These are phyloP conservation scores for Drosophila ustulata DNA, from an alignment of 2,888 invertebrate genomes.

Conservation along the genomic window DNA sequence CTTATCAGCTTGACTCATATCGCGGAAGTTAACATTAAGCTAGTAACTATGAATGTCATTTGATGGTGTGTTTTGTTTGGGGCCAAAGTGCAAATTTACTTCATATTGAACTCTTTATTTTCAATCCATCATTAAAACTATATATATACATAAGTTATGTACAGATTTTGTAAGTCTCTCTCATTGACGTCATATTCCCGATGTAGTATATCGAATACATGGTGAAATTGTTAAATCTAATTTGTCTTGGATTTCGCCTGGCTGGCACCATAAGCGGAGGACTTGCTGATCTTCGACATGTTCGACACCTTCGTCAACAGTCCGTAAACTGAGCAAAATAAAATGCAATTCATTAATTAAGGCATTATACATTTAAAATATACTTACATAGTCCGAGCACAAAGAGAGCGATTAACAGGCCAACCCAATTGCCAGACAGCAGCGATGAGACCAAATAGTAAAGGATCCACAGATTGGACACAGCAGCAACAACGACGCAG, in stretches of 20 bases:
- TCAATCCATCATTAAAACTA: conserved; percentile 22
- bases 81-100: conserved; percentile 34
- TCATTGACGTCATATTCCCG: not conserved
- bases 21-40: conserved; percentile 13
- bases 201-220: conserved; percentile 2
- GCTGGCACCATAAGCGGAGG: conserved; percentile 49
- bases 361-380: too few relatives aligned
- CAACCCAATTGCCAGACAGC: conserved; percentile 54
- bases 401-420: conserved; percentile 26
- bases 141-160: conserved; percentile 12
- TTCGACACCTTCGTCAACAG: conserved; percentile 47
- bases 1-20: conserved; percentile 46
- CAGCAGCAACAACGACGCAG: conserved; percentile 88
- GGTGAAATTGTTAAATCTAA: conserved; percentile 12
- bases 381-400: conserved; percentile 47
- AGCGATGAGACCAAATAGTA: conserved; percentile 49
- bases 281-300: conserved; percentile 61
- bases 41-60: conserved; percentile 4
- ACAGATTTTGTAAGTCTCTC: conserved; percentile 3
- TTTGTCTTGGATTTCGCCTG: conserved; percentile 33
- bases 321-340: conserved; percentile 42
- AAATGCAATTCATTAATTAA: not conserved
- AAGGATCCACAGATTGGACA: conserved; percentile 33
- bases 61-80: not conserved
- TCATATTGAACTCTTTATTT: conserved; percentile 32